A percentile compares a stretch with the other conserved stretches of the same genome.
These are phyloP conservation scores for Tolmerus cingulatus DNA, from an alignment of 2,888 invertebrate genomes.

Conservation along the genomic window DNA sequence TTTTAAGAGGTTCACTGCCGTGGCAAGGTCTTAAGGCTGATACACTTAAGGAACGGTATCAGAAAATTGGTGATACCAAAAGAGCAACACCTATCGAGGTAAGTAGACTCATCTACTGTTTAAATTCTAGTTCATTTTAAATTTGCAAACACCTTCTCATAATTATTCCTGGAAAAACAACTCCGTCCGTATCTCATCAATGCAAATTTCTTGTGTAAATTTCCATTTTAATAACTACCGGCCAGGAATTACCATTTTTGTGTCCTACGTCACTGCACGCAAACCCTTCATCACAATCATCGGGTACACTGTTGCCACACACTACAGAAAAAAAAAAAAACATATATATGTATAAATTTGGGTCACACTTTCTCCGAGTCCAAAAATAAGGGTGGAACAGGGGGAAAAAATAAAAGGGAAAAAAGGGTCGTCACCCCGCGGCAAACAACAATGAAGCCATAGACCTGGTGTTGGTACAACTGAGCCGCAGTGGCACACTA, in stretches of 20 bases:
- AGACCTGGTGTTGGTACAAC: not conserved
- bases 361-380: conserved; percentile 21
- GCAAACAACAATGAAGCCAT: not conserved
- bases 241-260: not conserved
- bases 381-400: not conserved
- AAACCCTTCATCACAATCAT: not conserved
- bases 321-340: not conserved
- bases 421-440: not conserved
- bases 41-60: conserved; percentile 98
- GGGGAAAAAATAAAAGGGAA: not conserved
- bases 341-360: not conserved
- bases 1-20: conserved; percentile 97
- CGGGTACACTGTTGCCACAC: not conserved
- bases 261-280: not conserved
- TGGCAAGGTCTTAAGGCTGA: conserved; percentile 99
- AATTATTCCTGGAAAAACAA: not conserved
- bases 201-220: not conserved
- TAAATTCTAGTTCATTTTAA: not conserved
- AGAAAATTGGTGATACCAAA: conserved; percentile 99
- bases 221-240: not conserved
- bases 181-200: not conserved
- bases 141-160: not conserved
- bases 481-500: not conserved
- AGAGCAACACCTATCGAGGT: conserved; percentile 98
- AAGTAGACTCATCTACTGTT: conserved; percentile 28